phyloP scores from a whole-genome alignment of 2,113 vertebrate genomes.

The Montifringilla adamsi region DNA sequence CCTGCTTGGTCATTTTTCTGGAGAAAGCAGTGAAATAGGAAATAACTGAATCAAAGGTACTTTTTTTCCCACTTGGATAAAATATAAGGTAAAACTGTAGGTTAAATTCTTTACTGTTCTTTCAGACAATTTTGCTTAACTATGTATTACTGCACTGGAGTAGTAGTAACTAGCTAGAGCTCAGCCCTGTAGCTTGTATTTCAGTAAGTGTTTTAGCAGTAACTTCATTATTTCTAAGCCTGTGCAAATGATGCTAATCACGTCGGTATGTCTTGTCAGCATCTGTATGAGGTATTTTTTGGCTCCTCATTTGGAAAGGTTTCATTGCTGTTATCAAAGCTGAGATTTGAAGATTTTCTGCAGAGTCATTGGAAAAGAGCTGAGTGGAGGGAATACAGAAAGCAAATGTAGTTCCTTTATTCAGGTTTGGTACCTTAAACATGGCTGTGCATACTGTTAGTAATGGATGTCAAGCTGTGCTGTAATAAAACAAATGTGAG shows the following conservation, averaged over 20 bases:
- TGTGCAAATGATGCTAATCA: not conserved
- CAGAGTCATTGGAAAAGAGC: not conserved
- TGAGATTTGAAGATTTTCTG: not conserved
- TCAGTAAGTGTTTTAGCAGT: not conserved
- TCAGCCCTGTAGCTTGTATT: not conserved
- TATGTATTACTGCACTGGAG: not conserved
- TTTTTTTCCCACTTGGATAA: not conserved
- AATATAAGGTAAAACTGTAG: not conserved
- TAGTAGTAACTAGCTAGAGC: not conserved
- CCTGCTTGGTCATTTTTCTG: not conserved
- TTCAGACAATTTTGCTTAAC: not conserved
- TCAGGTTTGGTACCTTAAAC: not conserved
- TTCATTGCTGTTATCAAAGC: not conserved
- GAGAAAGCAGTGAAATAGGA: not conserved
- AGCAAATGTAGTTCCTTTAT: not conserved
- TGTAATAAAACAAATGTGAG: not conserved
- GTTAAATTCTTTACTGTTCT: not conserved
- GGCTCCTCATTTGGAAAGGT: not conserved
- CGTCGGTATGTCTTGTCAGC: not conserved
- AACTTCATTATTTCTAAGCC: not conserved
- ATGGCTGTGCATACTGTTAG: not conserved
- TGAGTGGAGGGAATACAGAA: not conserved
- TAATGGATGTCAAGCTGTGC: not conserved
- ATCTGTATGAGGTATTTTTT: not conserved
- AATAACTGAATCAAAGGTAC: not conserved